phyloP scores from a whole-genome alignment of 2,888 invertebrate genomes.

The Lobophora halterata region DNA sequence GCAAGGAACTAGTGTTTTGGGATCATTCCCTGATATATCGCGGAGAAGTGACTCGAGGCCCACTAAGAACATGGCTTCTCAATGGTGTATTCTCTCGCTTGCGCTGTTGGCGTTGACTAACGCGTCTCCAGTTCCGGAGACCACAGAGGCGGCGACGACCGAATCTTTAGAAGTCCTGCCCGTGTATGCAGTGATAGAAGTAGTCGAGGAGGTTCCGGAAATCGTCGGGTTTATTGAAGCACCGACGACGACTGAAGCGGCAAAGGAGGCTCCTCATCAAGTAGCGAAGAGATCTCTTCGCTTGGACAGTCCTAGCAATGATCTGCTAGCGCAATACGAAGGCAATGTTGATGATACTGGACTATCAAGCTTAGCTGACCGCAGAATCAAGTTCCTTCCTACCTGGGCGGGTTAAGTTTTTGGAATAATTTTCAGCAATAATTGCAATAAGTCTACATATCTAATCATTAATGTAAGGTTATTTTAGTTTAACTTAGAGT shows the following conservation, averaged over 20 bases:
- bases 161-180: conserved; percentile 35
- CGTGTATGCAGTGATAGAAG: conserved; percentile 50
- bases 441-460: conserved; percentile 13
- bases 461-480: neutral
- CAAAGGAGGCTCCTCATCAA: conserved; percentile 47
- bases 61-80: conserved; percentile 56
- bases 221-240: conserved; percentile 42
- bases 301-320: conserved; percentile 60
- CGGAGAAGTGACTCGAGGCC: conserved; percentile 57
- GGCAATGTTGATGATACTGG: conserved; percentile 52
- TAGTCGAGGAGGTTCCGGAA: conserved; percentile 54
- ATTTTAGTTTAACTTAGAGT: no score
- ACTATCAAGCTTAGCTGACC: conserved; percentile 52
- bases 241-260: conserved; percentile 37
- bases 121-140: conserved; percentile 49
- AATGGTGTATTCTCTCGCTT: conserved; percentile 50
- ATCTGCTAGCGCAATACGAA: conserved; percentile 61
- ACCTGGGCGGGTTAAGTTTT: conserved; percentile 60
- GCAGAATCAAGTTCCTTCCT: conserved; percentile 70
- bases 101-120: conserved; percentile 43
- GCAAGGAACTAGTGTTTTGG: conserved; percentile 43
- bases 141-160: conserved; percentile 40
- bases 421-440: conserved; percentile 2
- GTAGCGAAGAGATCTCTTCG: conserved; percentile 60
- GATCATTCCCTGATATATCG: conserved; percentile 38